These are phyloP conservation scores for Drosophila rellima DNA, from an alignment of 2,888 invertebrate genomes.

Conservation along the genomic window DNA sequence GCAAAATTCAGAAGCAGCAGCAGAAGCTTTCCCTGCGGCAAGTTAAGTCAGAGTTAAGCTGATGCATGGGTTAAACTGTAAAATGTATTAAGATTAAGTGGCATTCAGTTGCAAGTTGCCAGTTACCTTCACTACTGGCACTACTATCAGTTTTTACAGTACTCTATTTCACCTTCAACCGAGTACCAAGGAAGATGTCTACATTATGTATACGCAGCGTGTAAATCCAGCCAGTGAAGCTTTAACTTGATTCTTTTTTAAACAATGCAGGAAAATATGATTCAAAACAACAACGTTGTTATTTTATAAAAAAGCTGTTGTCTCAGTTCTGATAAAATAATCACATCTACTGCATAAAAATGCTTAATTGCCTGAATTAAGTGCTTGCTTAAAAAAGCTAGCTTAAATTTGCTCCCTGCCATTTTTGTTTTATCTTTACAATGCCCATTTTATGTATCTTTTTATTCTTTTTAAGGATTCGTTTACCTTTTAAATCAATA, in stretches of 20 bases:
- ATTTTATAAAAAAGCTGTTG: conserved; percentile 16
- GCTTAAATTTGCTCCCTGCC: neutral
- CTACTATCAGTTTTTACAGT: conserved; percentile 35
- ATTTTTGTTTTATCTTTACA: neutral
- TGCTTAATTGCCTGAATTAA: neutral
- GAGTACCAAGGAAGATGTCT: conserved; percentile 13
- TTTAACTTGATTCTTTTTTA: conserved; percentile 50
- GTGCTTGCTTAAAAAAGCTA: neutral
- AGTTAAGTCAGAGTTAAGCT: conserved; percentile 74
- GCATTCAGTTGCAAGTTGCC: conserved; percentile 51
- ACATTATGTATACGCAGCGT: conserved; percentile 56
- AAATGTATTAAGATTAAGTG: conserved; percentile 79
- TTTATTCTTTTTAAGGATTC: neutral
- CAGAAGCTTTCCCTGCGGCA: conserved; percentile 57
- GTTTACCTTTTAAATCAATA: conserved; percentile 9
- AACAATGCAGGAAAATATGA: conserved; percentile 36
- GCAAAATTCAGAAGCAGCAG: conserved; percentile 46
- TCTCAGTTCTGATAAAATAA: neutral
- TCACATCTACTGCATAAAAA: neutral
- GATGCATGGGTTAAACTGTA: conserved; percentile 79
- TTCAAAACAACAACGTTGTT: neutral
- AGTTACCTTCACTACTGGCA: conserved; percentile 35
- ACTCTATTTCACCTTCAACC: conserved; percentile 1
- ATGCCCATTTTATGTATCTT: neutral
- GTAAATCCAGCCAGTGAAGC: conserved; percentile 20